A percentile compares a stretch with the other conserved stretches of the same genome.
Evolutionary conservation across 2,888 invertebrate species (phyloP).

Genomic region (Ichneumoninae sp.): DNA sequence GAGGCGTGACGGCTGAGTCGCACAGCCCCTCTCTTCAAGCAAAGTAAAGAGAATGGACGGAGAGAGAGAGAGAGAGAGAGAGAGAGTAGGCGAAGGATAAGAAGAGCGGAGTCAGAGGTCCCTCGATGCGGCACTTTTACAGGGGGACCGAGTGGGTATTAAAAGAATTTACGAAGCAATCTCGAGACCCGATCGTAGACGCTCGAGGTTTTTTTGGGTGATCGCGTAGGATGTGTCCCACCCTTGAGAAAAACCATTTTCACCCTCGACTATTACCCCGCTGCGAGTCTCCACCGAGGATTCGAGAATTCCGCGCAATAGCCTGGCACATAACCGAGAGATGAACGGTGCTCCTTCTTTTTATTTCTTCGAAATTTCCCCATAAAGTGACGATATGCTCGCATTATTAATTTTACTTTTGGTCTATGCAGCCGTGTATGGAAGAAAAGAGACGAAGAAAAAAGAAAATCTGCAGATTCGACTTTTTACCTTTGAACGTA

Average conservation of each 20-base stretch:
- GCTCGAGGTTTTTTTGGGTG: conserved; percentile 38
- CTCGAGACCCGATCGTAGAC: conserved; percentile 68
- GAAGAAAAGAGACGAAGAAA: background rate
- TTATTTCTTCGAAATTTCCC: background rate
- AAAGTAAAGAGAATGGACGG: conserved; percentile 39
- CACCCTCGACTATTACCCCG: conserved; percentile 44
- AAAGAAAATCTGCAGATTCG: background rate
- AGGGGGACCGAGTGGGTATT: conserved; percentile 69
- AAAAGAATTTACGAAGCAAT: conserved; percentile 79
- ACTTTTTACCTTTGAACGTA: background rate
- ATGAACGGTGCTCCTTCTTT: conserved; percentile 5
- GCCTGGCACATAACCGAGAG: background rate
- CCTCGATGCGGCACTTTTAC: conserved; percentile 66
- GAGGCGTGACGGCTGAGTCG: conserved; percentile 68
- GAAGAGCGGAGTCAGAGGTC: conserved; percentile 54
- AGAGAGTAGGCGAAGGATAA: conserved; percentile 44
- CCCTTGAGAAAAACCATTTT: conserved; percentile 49
- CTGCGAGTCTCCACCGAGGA: conserved; percentile 23
- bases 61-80: conserved; percentile 31
- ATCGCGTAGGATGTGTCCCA: conserved; percentile 13
- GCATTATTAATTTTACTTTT: conserved; percentile 11
- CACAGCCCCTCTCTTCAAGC: background rate
- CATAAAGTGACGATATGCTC: conserved; percentile 16
- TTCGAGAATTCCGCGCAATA: conserved; percentile 8
- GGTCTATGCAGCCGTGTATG: background rate